Base-by-base conservation (phyloP, 2,797 vertebrate genomes). In the Brotogeris chrysoptera region DNA sequence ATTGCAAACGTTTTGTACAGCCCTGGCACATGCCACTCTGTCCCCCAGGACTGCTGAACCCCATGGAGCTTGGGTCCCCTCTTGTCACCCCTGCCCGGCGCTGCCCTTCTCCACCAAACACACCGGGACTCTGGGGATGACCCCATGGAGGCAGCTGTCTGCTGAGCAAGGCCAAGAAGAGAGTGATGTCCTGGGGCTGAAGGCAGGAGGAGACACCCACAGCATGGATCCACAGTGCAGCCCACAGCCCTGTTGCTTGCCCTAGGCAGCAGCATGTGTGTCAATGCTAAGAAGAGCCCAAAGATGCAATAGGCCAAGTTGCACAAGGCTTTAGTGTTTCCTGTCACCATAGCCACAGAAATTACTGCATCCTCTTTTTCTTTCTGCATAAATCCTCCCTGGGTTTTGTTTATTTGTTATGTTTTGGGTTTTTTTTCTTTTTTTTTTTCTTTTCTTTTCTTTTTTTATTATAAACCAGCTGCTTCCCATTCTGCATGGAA, bases 1-100 rank as follows among this genome's bases (percentile, higher is more conserved):
- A 88, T 97, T 63, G 95, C 91, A 59, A 84, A 82, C 9, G 86
- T 92, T 97, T 93, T 93, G 92, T 96, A 97, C 78, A 91, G 92
- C 90, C 93, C 93, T 84, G 95, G 83, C 77, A 73, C 2, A 71
- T 85, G 86, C 92, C 96, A 39, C 68, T 63, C 57, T 78, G 69
- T 74, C 72, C 53, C 46, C 47, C 47, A 28, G 84, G 78, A 91
- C 95, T 18, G 34, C 65, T 0, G 3, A 30, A 41, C 41, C 50
- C 43, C 61, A 16, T 0, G 2, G 92, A 79, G 69, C 34, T 28
- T 12, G 53, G 55, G 16, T 55, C 47, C 50, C 50, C 52, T 79
- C 80, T 30, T 10, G 46, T 9, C 11, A 2, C 23, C 50, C 38
- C 57, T 60, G 76, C 57, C 64, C 1, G 7, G 86, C 21, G 10